Percentiles rank a stretch among this genome's conserved stretches.
Conservation (phyloP, 2,113 vertebrate genomes). For the Brachypteracias leptosomus region DNA sequence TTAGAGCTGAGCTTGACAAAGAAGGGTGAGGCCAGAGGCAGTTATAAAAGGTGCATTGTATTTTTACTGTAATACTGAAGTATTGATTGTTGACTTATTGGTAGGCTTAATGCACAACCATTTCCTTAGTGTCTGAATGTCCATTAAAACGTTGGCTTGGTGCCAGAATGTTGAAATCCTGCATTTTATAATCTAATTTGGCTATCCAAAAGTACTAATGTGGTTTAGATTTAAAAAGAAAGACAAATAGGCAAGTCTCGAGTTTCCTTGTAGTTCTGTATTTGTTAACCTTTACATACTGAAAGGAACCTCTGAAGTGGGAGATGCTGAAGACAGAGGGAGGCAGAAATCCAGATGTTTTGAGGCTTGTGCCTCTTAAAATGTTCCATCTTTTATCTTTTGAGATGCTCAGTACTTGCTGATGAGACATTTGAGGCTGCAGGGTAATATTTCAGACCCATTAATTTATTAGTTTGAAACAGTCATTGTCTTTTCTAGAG, state of each 20-base stretch:
- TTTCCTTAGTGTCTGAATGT: slow-evolving; percentile 77
- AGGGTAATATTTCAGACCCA: not conserved
- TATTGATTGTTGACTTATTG: slow-evolving; percentile 82
- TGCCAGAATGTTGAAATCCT: slow-evolving; percentile 69
- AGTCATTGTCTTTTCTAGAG: not conserved
- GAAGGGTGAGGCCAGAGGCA: slow-evolving; percentile 49
- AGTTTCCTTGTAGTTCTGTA: slow-evolving; percentile 6
- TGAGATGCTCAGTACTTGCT: not conserved
- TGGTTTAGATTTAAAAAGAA: slow-evolving; percentile 56
- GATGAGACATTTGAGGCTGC: not conserved
- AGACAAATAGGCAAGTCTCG: not conserved
- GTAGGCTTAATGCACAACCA: slow-evolving; percentile 76
- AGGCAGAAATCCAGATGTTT: not conserved
- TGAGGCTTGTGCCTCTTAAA: not conserved
- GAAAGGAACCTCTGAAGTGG: not conserved
- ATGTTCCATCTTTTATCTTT: not conserved
- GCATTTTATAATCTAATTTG: slow-evolving; percentile 65
- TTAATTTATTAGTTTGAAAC: not conserved
- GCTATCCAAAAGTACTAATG: slow-evolving; percentile 64
- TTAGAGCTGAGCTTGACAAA: slow-evolving; percentile 28
- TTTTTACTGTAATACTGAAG: slow-evolving; percentile 73
- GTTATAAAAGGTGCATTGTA: slow-evolving; percentile 63
- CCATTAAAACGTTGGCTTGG: slow-evolving; percentile 73
- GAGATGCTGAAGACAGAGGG: not conserved
- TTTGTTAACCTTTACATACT: slow-evolving; percentile 41